Conservation (phyloP, 2,113 vertebrate species). For the Gorsachius goisagi region DNA sequence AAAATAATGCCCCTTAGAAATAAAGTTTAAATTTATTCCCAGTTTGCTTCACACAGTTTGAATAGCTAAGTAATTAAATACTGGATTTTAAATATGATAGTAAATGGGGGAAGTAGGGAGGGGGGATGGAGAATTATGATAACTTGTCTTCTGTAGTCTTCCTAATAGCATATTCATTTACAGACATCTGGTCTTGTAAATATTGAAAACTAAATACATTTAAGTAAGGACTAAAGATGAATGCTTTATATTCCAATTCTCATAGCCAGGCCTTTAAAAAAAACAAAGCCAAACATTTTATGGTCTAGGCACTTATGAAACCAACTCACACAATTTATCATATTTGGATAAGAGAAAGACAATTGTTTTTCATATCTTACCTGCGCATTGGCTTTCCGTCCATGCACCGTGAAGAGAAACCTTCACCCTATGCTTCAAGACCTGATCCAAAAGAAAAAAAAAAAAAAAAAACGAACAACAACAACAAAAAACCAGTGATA, state of each 20-base stretch:
- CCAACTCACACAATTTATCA: background rate
- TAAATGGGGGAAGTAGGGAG: background rate
- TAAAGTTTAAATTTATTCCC: background rate
- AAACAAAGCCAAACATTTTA: background rate
- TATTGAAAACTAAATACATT: background rate
- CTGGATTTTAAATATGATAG: background rate
- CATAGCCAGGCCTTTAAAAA: background rate
- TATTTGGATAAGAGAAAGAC: background rate
- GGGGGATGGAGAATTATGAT: background rate
- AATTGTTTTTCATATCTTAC: slow-evolving; percentile 68
- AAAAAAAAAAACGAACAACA: background rate
- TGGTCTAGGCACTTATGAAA: background rate
- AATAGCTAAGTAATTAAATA: background rate
- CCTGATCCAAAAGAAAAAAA: slow-evolving; percentile 18
- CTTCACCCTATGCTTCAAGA: slow-evolving; percentile 68
- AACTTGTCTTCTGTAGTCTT: background rate
- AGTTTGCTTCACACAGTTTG: background rate
- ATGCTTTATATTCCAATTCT: background rate
- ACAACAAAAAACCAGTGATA: background rate
- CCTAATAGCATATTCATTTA: background rate
- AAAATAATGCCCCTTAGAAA: background rate
- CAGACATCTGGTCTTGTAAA: background rate
- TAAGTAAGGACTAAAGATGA: background rate
- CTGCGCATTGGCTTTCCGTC: slow-evolving; percentile 98
- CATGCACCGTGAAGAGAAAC: slow-evolving; percentile 88